Percentiles rank a stretch among this genome's conserved stretches.
Conservation (phyloP, 2,113 vertebrate genomes). For the Heliornis fulica region DNA sequence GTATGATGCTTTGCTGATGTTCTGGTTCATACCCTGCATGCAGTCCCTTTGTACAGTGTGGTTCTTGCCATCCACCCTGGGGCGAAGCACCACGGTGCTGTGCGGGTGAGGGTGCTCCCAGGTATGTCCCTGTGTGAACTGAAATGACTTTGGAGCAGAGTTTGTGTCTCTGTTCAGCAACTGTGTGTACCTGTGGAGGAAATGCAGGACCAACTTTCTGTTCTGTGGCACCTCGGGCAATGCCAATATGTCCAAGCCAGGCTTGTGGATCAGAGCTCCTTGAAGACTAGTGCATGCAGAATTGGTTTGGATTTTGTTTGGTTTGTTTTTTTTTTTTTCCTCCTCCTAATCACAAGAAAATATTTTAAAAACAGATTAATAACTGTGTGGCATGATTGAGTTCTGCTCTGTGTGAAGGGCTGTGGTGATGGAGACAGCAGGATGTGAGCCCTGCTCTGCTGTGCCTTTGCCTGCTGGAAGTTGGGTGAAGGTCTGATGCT, state of each 20-base stretch:
- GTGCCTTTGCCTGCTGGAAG: not conserved
- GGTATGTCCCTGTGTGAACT: not conserved
- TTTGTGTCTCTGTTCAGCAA: not conserved
- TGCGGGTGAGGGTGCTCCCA: not conserved
- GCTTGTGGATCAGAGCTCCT: not conserved
- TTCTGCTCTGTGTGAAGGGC: not conserved
- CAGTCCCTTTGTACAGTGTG: fast-evolving
- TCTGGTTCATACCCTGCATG: not conserved
- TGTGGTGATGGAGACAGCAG: not conserved
- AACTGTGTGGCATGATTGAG: fast-evolving
- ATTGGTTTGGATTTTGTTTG: no score
- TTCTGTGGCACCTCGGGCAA: not conserved
- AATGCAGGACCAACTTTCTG: not conserved
- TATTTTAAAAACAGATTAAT: not conserved
- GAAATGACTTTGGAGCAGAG: not conserved
- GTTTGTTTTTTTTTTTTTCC: not conserved
- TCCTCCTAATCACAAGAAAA: not conserved
- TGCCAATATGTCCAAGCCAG: not conserved
- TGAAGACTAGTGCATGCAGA: not conserved
- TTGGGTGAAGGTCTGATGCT: not conserved
- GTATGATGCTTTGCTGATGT: not conserved
- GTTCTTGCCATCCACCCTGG: not conserved
- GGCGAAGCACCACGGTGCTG: not conserved
- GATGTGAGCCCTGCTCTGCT: not conserved
- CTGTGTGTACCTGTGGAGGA: not conserved